Evolutionary conservation across 2,888 invertebrate species (phyloP).

Genomic region (Malacosoma neustria): DNA sequence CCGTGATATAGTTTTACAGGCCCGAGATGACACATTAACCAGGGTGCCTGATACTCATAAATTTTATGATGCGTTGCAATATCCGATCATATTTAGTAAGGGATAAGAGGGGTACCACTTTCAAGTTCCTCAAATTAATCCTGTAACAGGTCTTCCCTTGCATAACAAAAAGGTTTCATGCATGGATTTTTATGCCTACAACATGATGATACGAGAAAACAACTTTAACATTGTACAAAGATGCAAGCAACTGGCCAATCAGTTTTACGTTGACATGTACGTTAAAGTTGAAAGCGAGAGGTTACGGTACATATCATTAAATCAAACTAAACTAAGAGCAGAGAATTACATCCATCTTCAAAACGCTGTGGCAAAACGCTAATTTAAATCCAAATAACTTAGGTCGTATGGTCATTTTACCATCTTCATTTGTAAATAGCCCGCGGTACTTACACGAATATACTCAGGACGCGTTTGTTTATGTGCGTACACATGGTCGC

Average conservation of each 20-base stretch:
- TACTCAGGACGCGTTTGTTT: constrained; percentile 24
- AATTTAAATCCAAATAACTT: too few species aligned
- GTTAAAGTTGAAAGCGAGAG: constrained; percentile 22
- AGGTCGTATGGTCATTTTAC: constrained; percentile 21
- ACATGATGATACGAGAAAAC: constrained; percentile 17
- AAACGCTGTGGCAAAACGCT: too few species aligned
- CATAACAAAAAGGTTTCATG: constrained; percentile 2
- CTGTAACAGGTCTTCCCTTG: constrained; percentile 9
- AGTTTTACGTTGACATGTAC: constrained; percentile 15
- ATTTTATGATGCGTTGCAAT: constrained; percentile 33
- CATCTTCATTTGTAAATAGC: constrained; percentile 23
- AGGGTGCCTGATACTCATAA: constrained; percentile 26
- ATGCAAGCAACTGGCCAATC: constrained; percentile 7
- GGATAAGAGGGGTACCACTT: constrained; percentile 25
- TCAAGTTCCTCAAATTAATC: constrained; percentile 16
- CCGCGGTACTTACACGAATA: constrained; percentile 24
- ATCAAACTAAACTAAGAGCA: constrained; percentile 12
- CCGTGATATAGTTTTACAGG: constrained; percentile 12
- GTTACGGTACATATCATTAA: constrained; percentile 22
- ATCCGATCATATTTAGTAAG: constrained; percentile 32
- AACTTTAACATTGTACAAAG: constrained; percentile 11
- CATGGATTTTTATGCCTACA: constrained; percentile 15
- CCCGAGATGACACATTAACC: constrained; percentile 17
- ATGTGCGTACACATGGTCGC: constrained; percentile 21
- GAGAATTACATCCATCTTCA: constrained; percentile 6